Conservation (phyloP, 2,113 vertebrate species). For the Phoxinus phoxinus region DNA sequence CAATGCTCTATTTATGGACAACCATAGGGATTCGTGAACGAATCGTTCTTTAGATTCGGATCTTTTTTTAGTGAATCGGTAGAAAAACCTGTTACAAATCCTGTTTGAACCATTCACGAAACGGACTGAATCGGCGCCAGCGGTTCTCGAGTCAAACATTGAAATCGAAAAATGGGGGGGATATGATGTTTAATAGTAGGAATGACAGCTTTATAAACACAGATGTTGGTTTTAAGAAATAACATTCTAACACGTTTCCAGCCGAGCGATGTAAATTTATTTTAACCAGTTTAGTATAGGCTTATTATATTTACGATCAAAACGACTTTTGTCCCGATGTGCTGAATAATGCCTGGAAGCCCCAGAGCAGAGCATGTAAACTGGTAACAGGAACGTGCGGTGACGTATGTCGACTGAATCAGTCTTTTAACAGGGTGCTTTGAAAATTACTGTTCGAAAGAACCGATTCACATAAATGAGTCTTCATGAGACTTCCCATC, state of each 20-base stretch:
- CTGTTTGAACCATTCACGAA: not conserved
- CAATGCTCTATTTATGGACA: slow-evolving; percentile 12
- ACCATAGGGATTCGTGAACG: not conserved
- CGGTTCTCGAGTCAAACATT: not conserved
- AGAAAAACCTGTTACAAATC: not conserved
- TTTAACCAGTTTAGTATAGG: not conserved
- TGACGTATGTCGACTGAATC: not conserved
- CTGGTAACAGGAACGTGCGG: not conserved
- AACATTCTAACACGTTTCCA: not conserved
- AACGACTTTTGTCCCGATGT: not conserved
- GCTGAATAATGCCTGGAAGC: not conserved
- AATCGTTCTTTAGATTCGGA: not conserved
- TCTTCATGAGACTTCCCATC: not conserved
- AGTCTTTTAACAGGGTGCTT: not conserved
- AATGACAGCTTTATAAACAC: not conserved
- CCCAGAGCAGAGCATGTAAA: no score
- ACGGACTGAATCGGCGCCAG: not conserved
- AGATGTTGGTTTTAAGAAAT: not conserved
- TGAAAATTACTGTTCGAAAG: slow-evolving; percentile 22
- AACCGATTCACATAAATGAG: slow-evolving; percentile 5
- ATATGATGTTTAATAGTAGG: not conserved
- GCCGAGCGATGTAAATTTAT: not conserved
- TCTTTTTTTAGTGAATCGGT: not conserved
- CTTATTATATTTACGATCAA: not conserved
- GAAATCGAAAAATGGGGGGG: not conserved